phyloP scores from a whole-genome alignment of 2,888 invertebrate species.

The Lottia scabra region DNA sequence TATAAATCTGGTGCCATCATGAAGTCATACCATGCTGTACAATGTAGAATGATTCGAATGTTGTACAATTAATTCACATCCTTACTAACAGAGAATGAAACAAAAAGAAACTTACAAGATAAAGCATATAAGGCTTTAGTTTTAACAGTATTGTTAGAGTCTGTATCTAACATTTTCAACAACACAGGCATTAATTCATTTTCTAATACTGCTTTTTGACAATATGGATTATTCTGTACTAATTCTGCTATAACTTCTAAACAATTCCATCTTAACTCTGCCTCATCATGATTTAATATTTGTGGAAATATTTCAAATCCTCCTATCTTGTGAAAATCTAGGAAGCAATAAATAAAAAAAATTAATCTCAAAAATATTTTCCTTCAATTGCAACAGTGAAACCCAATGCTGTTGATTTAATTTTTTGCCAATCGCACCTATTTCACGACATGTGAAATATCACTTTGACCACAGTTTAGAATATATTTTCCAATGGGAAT shows the following conservation, averaged over 20 bases:
- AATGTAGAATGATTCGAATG: no score
- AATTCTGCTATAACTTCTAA: constrained; percentile 82
- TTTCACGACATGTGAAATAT: no score
- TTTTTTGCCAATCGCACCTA: no score
- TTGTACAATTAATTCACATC: no score
- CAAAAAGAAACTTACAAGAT: constrained; percentile 76
- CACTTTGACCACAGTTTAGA: no score
- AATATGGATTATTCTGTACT: constrained; percentile 87
- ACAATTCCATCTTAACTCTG: constrained; percentile 76
- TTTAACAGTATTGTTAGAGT: constrained; percentile 74
- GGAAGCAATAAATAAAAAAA: background rate
- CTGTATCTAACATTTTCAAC: constrained; percentile 74
- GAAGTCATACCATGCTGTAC: no score
- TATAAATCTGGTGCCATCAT: no score
- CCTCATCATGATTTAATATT: constrained; percentile 76
- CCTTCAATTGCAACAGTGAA: no score
- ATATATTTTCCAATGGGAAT: no score
- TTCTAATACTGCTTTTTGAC: constrained; percentile 79
- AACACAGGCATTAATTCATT: constrained; percentile 77
- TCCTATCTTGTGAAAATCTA: constrained; percentile 87
- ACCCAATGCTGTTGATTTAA: no score
- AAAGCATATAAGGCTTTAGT: constrained; percentile 83
- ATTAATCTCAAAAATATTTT: background rate
- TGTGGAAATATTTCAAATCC: constrained; percentile 81
- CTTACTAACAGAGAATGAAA: no score